Base-by-base conservation (phyloP, 2,888 invertebrate genomes). In the Rapana venosa region DNA sequence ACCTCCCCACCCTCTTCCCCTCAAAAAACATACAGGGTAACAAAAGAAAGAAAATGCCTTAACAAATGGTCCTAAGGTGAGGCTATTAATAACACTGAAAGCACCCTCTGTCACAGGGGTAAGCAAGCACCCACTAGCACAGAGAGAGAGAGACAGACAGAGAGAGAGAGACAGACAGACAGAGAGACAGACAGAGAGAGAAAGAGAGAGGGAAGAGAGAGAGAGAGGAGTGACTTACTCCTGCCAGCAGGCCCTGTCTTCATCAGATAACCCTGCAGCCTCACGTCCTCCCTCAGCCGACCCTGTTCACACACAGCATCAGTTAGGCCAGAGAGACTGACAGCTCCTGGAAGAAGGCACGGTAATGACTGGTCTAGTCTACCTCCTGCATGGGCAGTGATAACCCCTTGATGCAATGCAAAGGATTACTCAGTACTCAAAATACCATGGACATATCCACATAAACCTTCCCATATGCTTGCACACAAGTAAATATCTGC, bases 161-260 rank as follows among this genome's bases (percentile, higher is more conserved):
- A 8, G 8, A 47, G 47, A 47, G 47, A 47, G 66, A 66, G 2
- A 13, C 1, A 66, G 66, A 66, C 6, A 13, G 13, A 66, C 61
- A 66, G 66, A 66, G 66, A 66, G 2, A 13, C 1, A 66, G 66
- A 66, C 6, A 13, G 13, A 66, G 66, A 66, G 20, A 66, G 66
- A 66, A 70, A 86, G 1, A 83, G 74, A 74, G 36, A 70, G 17
- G n/a, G 66, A 61, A 1, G 30, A 84, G 26, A 70, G 58, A 61
- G 20, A 74, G 15, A 15, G 20, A 74, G 66, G 30, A 30, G 11
- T 17, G 4, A 70, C 92, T 90, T 91, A 95, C 95, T 94, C 94
- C 93, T 95, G 91, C 93, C 93, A 87, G 94, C 94, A 32, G 94
- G 93, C 15, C 95, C 95, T 11, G 95, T 95, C 90, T 95, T 95